Conservation (phyloP, 2,797 vertebrate species). For the Aulostomus chinensis region DNA sequence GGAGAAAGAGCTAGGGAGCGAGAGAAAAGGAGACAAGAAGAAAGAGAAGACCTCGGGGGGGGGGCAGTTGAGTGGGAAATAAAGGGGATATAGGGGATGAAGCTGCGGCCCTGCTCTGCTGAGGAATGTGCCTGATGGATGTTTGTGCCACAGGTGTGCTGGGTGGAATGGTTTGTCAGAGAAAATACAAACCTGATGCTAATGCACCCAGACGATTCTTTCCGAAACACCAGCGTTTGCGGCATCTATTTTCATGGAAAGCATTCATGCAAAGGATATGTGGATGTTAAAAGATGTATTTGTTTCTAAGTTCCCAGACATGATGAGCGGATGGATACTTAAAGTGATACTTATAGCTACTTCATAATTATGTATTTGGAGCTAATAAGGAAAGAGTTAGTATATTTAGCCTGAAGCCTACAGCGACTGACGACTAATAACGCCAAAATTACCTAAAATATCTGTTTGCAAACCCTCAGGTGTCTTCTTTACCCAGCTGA, state of each 20-base stretch:
- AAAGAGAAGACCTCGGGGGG: conserved; percentile 53
- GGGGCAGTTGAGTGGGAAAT: conserved; percentile 6
- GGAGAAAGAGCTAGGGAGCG: conserved; percentile 86
- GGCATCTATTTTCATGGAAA: conserved; percentile 13
- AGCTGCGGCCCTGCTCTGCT: conserved; percentile 38
- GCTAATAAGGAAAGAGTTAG: too few species aligned
- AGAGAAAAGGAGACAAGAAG: conserved; percentile 55
- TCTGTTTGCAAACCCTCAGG: too few species aligned
- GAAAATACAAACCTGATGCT: conserved; percentile 41
- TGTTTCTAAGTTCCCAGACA: too few species aligned
- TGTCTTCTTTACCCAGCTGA: too few species aligned
- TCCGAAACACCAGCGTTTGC: conserved; percentile 27
- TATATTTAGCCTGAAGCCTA: too few species aligned
- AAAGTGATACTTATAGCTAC: too few species aligned
- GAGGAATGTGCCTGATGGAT: conserved; percentile 62
- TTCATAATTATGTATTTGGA: too few species aligned
- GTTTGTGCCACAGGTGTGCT: conserved; percentile 66
- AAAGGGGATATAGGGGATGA: conserved; percentile 21
- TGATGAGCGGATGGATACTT: too few species aligned
- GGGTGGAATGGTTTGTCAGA: conserved; percentile 42
- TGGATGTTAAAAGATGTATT: too few species aligned
- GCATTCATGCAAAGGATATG: too few species aligned
- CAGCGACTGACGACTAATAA: too few species aligned
- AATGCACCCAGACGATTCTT: conserved; percentile 35
- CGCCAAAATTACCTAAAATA: too few species aligned